Evolutionary conservation across 2,888 invertebrate species (phyloP).

Genomic region (Drosophila prolongata): DNA sequence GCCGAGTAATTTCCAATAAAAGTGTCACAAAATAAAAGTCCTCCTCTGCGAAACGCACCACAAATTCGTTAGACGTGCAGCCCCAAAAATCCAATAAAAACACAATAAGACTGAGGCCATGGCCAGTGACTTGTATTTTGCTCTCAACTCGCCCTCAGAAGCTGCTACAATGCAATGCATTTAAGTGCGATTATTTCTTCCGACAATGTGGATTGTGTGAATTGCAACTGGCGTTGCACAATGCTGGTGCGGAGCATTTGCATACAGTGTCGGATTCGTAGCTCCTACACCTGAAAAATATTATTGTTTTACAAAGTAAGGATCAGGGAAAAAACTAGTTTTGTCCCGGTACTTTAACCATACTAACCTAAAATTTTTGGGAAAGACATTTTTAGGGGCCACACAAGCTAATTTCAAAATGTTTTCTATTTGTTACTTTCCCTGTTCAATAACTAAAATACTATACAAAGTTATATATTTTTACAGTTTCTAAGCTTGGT

Average conservation of each 20-base stretch:
- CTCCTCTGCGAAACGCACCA: slow-evolving; percentile 8
- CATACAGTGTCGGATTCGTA: slow-evolving; percentile 3
- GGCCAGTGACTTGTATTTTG: slow-evolving; percentile 18
- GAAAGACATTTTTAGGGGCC: too few species aligned
- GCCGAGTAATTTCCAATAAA: slow-evolving; percentile 13
- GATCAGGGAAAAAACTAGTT: too few species aligned
- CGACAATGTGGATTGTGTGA: slow-evolving; percentile 33
- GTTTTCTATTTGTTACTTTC: too few species aligned
- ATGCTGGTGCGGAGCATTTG: slow-evolving; percentile 12
- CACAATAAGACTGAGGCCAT: slow-evolving; percentile 28
- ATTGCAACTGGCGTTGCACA: slow-evolving; percentile 23
- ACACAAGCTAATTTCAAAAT: too few species aligned
- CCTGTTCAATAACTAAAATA: too few species aligned
- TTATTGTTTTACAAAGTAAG: too few species aligned
- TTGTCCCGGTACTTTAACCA: too few species aligned
- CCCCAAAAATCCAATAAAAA: slow-evolving; percentile 42
- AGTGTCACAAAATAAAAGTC: slow-evolving; percentile 21
- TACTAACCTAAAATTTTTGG: too few species aligned
- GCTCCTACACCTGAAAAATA: slow-evolving; percentile 3
- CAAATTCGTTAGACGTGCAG: slow-evolving; percentile 24
- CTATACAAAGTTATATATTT: too few species aligned
- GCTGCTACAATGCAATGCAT: slow-evolving; percentile 46
- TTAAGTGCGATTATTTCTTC: slow-evolving; percentile 52
- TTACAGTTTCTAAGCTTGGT: too few species aligned
- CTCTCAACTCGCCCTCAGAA: slow-evolving; percentile 13